These are phyloP conservation scores for Forbesichthys papilliferus DNA, from an alignment of 2,113 vertebrate species.

Conservation along the genomic window DNA sequence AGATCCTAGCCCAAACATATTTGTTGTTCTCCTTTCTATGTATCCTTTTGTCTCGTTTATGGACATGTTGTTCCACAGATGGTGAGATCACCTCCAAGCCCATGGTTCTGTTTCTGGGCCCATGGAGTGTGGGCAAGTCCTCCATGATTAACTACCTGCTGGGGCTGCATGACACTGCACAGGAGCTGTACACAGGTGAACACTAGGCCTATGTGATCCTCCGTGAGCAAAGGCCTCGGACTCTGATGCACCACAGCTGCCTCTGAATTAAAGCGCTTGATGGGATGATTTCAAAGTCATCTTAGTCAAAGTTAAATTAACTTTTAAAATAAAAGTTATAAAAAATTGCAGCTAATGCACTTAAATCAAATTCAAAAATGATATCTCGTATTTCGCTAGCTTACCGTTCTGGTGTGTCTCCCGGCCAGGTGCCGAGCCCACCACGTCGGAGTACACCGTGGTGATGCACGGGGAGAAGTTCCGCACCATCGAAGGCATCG, in stretches of 20 bases:
- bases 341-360: no score
- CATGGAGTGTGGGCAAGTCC: conserved; percentile 98
- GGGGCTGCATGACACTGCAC: conserved; percentile 87
- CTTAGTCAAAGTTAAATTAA: no score
- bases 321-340: no score
- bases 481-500: conserved; percentile 95
- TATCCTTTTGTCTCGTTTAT: neutral
- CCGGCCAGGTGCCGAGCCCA: conserved; percentile 90
- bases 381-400: no score
- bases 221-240: neutral
- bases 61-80: conserved; percentile 72
- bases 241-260: no score
- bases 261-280: no score
- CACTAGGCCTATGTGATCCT: neutral
- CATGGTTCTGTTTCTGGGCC: conserved; percentile 97
- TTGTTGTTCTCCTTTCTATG: neutral
- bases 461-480: conserved; percentile 97
- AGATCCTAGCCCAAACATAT: no score
- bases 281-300: no score
- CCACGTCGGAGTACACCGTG: conserved; percentile 97
- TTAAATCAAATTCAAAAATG: no score
- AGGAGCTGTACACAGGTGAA: conserved; percentile 97
- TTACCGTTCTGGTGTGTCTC: no score
- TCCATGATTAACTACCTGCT: conserved; percentile 99
- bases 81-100: conserved; percentile 98